Percentiles rank a stretch among this genome's conserved stretches.
phyloP scores from a whole-genome alignment of 2,113 vertebrate species.

The Erythrocercus mccallii region DNA sequence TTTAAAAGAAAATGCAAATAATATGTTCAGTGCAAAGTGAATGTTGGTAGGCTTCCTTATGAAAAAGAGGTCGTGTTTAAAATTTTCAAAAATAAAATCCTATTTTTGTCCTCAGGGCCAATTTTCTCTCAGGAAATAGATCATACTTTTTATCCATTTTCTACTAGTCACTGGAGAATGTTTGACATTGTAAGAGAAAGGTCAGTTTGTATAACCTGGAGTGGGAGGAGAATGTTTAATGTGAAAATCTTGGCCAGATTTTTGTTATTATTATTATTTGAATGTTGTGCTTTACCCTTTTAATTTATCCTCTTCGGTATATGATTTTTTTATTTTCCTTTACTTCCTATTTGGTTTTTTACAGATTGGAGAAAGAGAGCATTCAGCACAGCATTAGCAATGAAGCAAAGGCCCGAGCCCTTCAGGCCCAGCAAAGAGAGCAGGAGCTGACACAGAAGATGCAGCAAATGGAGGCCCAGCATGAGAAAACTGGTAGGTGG shows the following conservation, averaged over 20 bases:
- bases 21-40: neutral
- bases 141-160: neutral
- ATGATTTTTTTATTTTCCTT: neutral
- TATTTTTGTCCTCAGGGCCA: neutral
- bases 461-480: conserved; percentile 87
- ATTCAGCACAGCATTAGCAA: conserved; percentile 79
- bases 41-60: neutral
- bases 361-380: conserved; percentile 86
- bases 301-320: neutral
- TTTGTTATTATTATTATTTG: neutral
- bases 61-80: neutral
- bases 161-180: neutral
- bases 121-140: neutral
- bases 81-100: neutral
- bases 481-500: conserved; percentile 91
- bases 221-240: neutral
- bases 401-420: conserved; percentile 80
- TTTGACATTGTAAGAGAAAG: conserved; percentile 4
- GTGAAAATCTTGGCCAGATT: neutral
- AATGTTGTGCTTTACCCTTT: neutral
- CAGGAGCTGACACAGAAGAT: conserved; percentile 87
- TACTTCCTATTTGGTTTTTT: neutral
- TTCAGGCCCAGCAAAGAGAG: conserved; percentile 84
- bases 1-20: conserved; percentile 14
- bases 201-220: neutral